Percentiles rank a stretch among this genome's conserved stretches.
Conservation (phyloP, 2,797 vertebrate species). For the Scleropages formosus region DNA sequence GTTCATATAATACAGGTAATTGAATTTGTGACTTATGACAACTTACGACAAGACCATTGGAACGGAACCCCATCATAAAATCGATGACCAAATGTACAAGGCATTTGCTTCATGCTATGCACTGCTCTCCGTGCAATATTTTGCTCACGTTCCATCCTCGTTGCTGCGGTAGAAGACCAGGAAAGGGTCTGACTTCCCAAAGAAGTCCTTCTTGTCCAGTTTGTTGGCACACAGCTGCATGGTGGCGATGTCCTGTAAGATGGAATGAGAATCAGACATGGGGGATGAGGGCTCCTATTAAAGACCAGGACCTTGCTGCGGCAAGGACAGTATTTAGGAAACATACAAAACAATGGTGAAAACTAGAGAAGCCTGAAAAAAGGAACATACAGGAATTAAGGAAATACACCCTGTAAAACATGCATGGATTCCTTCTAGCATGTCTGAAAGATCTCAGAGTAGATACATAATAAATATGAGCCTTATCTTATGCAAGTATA, state of each 20-base stretch:
- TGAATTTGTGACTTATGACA: no score
- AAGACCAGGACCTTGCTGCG: background rate
- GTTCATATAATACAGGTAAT: no score
- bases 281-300: background rate
- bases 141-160: constrained; percentile 90
- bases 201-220: constrained; percentile 97
- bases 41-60: no score
- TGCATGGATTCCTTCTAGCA: constrained; percentile 5
- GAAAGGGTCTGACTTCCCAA: constrained; percentile 95
- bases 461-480: constrained; percentile 6
- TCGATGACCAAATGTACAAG: no score
- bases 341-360: background rate
- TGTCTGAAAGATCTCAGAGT: background rate
- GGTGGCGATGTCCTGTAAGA: constrained; percentile 82
- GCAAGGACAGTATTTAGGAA: background rate
- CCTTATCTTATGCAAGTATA: background rate
- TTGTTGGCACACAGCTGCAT: constrained; percentile 98
- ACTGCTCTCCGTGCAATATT: no score
- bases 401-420: background rate
- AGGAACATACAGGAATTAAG: background rate
- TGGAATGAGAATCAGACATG: constrained; percentile 11
- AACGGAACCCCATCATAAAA: no score
- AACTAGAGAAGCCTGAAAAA: background rate
- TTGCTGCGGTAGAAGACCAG: constrained; percentile 97
- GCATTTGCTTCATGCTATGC: no score